Evolutionary conservation across 2,797 vertebrate genomes (phyloP), one percentile per base, ranked within the genome.

Genomic region (Peromyscus eremicus): DNA sequence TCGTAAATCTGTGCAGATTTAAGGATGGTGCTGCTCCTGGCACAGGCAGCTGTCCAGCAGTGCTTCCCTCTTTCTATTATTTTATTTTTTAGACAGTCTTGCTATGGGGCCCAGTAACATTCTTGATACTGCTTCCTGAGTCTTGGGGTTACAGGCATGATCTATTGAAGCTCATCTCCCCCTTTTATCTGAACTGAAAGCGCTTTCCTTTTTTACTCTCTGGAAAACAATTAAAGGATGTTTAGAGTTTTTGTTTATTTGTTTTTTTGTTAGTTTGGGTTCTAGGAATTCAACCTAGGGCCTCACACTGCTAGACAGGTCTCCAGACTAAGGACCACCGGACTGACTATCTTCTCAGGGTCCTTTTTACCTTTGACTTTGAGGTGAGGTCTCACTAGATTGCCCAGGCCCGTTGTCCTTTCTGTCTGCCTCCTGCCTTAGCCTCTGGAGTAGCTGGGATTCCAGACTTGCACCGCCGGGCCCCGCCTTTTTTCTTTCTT

Each of bases 161-260:
- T 70, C 0, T 68, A n/a, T 49, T 89, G n/a, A 71, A 70, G 34
- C 34, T 55, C 68, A 37, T 40, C 9, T 40, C 23, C 13, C 17
- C 17, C 43, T 83, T 87, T 77, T 12, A 2, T 95, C 49, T 81
- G 89, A 52, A 68, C 37, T 71, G 27, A 97, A 94, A 83, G 34
- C 27, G 46, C 34, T 64, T 14, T 88, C 55, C 68, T 70, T 16
- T 81, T 71, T 94, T 49, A 88, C 62, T 95, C 66, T 34, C 32
- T 46, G 11, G 43, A 94, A 83, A 95, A 43, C 46, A 77, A 60
- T 34, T 17, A 34, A 91, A 57, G 12, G 52, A 10, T 49, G 3
- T 83, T 88, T 92, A 70, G 27, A 17, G 8, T 49, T 89, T 49
- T 60, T 86, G 12, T 49, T 73, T 86, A 21, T 49, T 73, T 89